These are phyloP conservation scores for Caenorhabditis latens DNA, from an alignment of 1,140 invertebrate species.

Conservation along the genomic window DNA sequence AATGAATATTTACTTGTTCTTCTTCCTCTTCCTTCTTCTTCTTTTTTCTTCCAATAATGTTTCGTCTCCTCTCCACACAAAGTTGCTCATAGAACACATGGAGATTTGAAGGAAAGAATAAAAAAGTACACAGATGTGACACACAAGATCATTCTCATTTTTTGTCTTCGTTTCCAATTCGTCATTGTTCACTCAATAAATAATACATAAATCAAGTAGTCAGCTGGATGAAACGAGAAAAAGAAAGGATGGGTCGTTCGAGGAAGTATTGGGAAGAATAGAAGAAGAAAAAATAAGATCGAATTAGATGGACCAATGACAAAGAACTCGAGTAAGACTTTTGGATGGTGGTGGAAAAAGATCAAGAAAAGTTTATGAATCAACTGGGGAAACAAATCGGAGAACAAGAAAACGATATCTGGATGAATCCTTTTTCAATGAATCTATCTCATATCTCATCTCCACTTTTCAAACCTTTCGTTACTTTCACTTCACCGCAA, in stretches of 20 bases:
- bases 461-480: too few species aligned
- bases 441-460: too few species aligned
- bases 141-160: not conserved
- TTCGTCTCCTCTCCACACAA: not conserved
- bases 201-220: conserved; percentile 52
- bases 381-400: too few species aligned
- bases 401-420: too few species aligned
- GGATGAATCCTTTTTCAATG: too few species aligned
- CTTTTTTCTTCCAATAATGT: not conserved
- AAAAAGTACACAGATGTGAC: not conserved
- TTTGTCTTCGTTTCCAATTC: not conserved
- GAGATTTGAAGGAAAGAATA: not conserved
- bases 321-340: not conserved
- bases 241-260: not conserved
- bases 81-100: conserved; percentile 7
- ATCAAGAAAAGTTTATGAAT: too few species aligned
- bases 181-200: conserved; percentile 49
- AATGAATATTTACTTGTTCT: too few species aligned
- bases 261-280: not conserved
- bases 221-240: conserved; percentile 14
- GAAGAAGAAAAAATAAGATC: conserved; percentile 5
- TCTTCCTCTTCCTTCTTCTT: not conserved
- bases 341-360: too few species aligned
- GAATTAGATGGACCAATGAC: not conserved
- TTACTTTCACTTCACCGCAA: too few species aligned